Evolutionary conservation across 2,888 invertebrate species (phyloP).

Genomic region (Lumbricus terrestris): DNA sequence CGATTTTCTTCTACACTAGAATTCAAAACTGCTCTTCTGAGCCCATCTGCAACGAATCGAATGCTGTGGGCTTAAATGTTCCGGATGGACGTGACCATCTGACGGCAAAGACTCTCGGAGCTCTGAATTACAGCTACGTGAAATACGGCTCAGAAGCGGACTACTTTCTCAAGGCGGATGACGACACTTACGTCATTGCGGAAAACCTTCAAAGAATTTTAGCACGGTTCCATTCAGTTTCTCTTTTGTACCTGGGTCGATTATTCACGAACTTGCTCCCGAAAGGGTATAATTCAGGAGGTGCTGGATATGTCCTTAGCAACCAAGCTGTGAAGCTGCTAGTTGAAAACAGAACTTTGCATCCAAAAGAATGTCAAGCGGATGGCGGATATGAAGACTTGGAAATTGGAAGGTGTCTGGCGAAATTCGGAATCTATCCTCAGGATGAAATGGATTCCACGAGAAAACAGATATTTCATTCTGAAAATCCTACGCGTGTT

Average conservation of each 20-base stretch:
- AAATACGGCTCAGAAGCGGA: slow-evolving; percentile 12
- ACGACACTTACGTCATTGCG: slow-evolving; percentile 92
- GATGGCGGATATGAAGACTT: slow-evolving; percentile 7
- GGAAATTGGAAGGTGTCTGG: slow-evolving; percentile 14
- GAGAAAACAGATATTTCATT: background rate
- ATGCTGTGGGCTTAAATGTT: background rate
- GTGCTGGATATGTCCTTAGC: background rate
- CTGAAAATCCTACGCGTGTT: background rate
- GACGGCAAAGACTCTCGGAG: slow-evolving; percentile 7
- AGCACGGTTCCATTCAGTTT: background rate
- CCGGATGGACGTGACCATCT: background rate
- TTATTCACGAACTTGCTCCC: background rate
- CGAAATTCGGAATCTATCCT: slow-evolving; percentile 18
- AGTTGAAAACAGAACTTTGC: background rate
- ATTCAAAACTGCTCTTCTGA: background rate
- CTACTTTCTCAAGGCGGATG: slow-evolving; percentile 71
- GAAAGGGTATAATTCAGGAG: slow-evolving; percentile 3
- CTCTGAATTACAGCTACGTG: background rate
- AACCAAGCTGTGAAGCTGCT: background rate
- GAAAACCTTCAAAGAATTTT: slow-evolving; percentile 73
- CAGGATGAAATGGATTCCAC: background rate
- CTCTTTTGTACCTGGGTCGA: slow-evolving; percentile 3
- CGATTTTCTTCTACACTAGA: background rate
- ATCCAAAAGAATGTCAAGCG: background rate
- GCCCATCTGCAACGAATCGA: background rate